phyloP scores from a whole-genome alignment of 2,797 vertebrate genomes.

The Glyptemys insculpta region DNA sequence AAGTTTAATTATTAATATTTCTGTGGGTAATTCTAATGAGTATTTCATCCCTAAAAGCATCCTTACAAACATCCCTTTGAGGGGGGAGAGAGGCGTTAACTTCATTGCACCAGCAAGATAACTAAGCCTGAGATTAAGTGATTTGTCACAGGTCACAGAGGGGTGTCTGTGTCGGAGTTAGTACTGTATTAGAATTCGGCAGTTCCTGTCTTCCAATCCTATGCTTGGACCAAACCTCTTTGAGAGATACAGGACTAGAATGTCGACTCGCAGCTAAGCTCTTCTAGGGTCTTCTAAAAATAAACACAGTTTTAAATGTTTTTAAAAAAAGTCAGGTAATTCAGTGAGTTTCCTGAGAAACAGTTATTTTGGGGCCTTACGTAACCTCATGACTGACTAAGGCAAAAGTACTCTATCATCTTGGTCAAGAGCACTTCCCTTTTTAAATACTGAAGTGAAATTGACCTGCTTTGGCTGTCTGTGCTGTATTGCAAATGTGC shows the following conservation, averaged over 20 bases:
- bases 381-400: neutral
- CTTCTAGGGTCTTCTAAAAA: neutral
- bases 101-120: neutral
- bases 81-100: neutral
- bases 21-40: neutral
- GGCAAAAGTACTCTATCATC: neutral
- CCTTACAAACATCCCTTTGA: neutral
- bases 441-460: neutral
- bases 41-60: neutral
- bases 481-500: neutral
- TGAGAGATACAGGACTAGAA: neutral
- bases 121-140: neutral
- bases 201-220: neutral
- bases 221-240: fast-evolving
- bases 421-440: neutral
- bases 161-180: neutral
- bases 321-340: neutral
- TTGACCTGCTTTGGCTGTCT: neutral
- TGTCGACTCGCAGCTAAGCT: neutral
- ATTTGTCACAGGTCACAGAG: neutral
- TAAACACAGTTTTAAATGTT: neutral
- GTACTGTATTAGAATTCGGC: neutral
- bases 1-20: neutral
- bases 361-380: neutral
- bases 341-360: neutral